phyloP scores from a whole-genome alignment of 2,797 vertebrate species.

The Poeciliopsis paucimaculata region DNA sequence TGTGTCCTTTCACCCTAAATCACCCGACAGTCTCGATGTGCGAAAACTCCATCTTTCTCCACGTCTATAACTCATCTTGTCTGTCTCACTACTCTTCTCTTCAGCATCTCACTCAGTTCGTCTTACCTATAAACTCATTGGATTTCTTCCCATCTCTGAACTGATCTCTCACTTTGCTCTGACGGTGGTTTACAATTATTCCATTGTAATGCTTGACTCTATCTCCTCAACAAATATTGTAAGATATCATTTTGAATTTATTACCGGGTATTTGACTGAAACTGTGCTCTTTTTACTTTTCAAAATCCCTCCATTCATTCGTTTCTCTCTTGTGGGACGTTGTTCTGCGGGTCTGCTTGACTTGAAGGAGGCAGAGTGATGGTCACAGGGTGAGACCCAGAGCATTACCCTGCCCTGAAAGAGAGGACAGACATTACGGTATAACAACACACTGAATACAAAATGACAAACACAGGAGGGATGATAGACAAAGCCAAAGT shows the following conservation, averaged over 20 bases:
- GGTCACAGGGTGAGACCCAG: slow-evolving; percentile 60
- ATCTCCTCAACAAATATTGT: slow-evolving; percentile 24
- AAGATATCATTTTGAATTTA: slow-evolving; percentile 5
- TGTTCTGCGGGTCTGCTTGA: slow-evolving; percentile 61
- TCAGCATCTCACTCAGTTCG: slow-evolving; percentile 35
- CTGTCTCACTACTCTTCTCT: slow-evolving; percentile 41
- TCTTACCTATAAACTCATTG: slow-evolving; percentile 62
- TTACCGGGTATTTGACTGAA: slow-evolving; percentile 36
- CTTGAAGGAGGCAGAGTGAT: slow-evolving; percentile 60
- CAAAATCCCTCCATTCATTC: slow-evolving; percentile 57
- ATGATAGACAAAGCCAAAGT: slow-evolving; percentile 54
- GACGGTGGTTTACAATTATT: slow-evolving; percentile 46
- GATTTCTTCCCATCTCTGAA: slow-evolving; percentile 46
- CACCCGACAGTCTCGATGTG: slow-evolving; percentile 66
- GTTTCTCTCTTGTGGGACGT: slow-evolving; percentile 45
- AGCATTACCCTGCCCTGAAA: slow-evolving; percentile 54
- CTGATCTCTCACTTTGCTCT: slow-evolving; percentile 50
- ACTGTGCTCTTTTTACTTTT: slow-evolving; percentile 23
- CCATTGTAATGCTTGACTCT: slow-evolving; percentile 33
- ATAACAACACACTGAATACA: slow-evolving; percentile 44
- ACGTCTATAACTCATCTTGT: slow-evolving; percentile 66
- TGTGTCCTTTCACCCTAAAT: slow-evolving; percentile 74
- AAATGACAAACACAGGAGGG: slow-evolving; percentile 48
- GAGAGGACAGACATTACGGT: slow-evolving; percentile 46
- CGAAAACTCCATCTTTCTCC: slow-evolving; percentile 68